Base-by-base conservation (phyloP, 2,113 vertebrate species). In the Dipodomys spectabilis region DNA sequence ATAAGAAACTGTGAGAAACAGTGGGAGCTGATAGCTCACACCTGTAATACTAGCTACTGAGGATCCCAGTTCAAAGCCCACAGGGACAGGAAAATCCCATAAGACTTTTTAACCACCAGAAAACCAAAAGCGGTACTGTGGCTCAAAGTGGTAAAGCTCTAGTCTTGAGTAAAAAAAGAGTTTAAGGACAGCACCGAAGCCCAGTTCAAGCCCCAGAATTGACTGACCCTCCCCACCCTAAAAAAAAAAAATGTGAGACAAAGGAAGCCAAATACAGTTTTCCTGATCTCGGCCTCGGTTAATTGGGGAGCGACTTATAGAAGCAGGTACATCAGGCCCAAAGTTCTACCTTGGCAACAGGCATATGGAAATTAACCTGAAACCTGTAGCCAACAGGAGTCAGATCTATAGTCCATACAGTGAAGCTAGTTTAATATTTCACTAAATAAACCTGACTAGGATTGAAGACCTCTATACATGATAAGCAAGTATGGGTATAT, bases 341-440 rank as follows among this genome's bases (percentile, higher is more conserved):
- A 94, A 93, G 62, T 32, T 90, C 64, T 65, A 10, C 6, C 84
- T 84, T 89, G 7, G 86, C 6, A 20, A 64, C 35, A 72, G 35
- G 49, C 15, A 85, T 78, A 72, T 62, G 32, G 84, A 95, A 94
- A 95, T 68, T 80, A 44, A 49, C 35, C 74, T 90, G 22, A 93
- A 83, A 92, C 73, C 49, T 49, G 2, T 82, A 69, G 22, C 69
- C n/a, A 83, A 57, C 8, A 91, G 53, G 30, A 79, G 20, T 92
- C 39, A 81, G 77, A 89, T 69, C 12, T 73, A 65, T 60, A n/a
- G 12, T 85, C 68, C 25, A 93, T 19, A 45, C 44, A 77, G 12
- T 60, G 23, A 95, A 90, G 15, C 25, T 88, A 30, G 83, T 71
- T 94, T 86, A 84, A 39, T 78, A 75, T 62, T 80, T 91, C 23